phyloP scores from a whole-genome alignment of 2,797 vertebrate species.

The Helostoma temminkii region DNA sequence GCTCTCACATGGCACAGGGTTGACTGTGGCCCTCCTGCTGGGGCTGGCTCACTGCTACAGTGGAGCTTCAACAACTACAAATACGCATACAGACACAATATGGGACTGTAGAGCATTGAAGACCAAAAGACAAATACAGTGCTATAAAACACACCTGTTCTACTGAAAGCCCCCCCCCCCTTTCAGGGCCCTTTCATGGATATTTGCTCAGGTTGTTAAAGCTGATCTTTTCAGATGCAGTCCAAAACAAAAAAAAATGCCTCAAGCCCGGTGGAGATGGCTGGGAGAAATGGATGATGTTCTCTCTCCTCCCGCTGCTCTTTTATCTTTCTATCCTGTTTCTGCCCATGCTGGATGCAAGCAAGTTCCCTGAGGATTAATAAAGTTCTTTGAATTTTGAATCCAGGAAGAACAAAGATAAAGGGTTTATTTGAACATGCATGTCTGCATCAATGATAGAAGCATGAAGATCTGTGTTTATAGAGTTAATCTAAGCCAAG shows the following conservation, averaged over 20 bases:
- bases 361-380: not conserved
- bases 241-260: conserved; percentile 64
- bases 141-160: conserved; percentile 81
- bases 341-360: conserved; percentile 3
- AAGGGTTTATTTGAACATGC: conserved; percentile 32
- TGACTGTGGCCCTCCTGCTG: conserved; percentile 66
- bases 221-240: conserved; percentile 66
- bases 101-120: conserved; percentile 38
- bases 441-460: conserved; percentile 16
- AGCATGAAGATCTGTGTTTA: conserved; percentile 5
- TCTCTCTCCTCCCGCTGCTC: conserved; percentile 16
- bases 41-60: conserved; percentile 57
- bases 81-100: conserved; percentile 34
- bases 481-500: conserved; percentile 11
- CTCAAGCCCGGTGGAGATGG: conserved; percentile 26
- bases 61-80: conserved; percentile 50
- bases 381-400: not conserved
- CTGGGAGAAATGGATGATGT: conserved; percentile 21
- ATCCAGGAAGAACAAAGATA: conserved; percentile 27
- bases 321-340: conserved; percentile 44
- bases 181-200: conserved; percentile 65
- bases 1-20: conserved; percentile 74
- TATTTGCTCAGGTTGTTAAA: conserved; percentile 72
- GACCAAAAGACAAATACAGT: conserved; percentile 57
- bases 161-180: conserved; percentile 55